Percentiles rank a stretch among this genome's conserved stretches.
These are phyloP conservation scores for Phymorhynchus buccinoides DNA, from an alignment of 1,140 invertebrate species.

Conservation along the genomic window DNA sequence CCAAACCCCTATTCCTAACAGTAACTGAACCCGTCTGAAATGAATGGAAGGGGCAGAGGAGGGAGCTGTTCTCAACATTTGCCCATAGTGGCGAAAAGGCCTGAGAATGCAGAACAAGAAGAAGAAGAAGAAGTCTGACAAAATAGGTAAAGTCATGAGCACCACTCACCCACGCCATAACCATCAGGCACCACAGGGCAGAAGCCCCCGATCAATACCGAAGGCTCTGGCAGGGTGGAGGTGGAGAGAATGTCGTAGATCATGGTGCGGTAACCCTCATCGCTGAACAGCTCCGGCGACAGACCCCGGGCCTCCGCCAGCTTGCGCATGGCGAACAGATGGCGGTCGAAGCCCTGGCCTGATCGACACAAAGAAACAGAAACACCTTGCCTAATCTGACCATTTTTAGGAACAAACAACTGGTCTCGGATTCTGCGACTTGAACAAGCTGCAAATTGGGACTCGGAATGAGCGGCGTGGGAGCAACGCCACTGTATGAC, in stretches of 20 bases:
- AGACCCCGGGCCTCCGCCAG: constrained; percentile 77
- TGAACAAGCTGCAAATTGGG: too few species aligned
- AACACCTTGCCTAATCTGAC: background rate
- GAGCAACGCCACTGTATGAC: too few species aligned
- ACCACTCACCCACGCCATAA: constrained; percentile 86
- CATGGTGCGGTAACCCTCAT: constrained; percentile 85
- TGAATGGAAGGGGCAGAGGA: too few species aligned
- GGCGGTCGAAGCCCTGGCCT: constrained; percentile 96
- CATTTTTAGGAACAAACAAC: too few species aligned
- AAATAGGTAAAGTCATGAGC: background rate
- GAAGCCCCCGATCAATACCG: constrained; percentile 92
- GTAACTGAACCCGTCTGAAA: too few species aligned
- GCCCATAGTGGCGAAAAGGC: background rate
- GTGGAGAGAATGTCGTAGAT: constrained; percentile 96
- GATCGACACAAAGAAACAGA: background rate
- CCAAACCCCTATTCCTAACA: too few species aligned
- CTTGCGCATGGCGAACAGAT: constrained; percentile 88
- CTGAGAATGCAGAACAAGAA: too few species aligned
- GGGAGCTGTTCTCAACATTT: too few species aligned
- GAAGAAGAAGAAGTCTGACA: background rate
- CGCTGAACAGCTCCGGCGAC: constrained; percentile 82
- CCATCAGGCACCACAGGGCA: constrained; percentile 93
- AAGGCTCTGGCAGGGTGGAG: constrained; percentile 91
- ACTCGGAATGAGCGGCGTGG: too few species aligned
- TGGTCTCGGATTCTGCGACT: too few species aligned